Conservation (phyloP, 2,888 invertebrate genomes). For the Amiota mariae region DNA sequence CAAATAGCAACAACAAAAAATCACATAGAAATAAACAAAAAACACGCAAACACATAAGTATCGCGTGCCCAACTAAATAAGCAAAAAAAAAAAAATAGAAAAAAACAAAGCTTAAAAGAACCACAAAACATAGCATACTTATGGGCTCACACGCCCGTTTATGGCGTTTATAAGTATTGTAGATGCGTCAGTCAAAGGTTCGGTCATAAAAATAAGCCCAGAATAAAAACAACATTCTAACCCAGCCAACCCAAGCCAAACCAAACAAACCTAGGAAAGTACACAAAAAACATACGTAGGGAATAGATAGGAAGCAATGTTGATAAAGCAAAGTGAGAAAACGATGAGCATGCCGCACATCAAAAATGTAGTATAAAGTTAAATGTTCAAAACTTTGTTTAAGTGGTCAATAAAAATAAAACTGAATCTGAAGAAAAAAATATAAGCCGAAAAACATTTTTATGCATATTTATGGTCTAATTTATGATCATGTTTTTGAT, state of each 20-base stretch:
- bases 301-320: too few species aligned
- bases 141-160: slow-evolving; percentile 40
- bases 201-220: too few species aligned
- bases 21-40: slow-evolving; percentile 42
- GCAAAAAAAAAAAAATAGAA: slow-evolving; percentile 34
- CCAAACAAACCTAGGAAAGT: too few species aligned
- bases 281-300: too few species aligned
- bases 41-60: slow-evolving; percentile 43
- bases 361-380: not conserved
- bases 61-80: slow-evolving; percentile 50
- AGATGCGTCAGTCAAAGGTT: not conserved
- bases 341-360: too few species aligned
- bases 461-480: not conserved
- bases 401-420: slow-evolving; percentile 51
- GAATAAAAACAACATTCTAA: too few species aligned
- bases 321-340: too few species aligned
- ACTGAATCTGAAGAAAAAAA: slow-evolving; percentile 42
- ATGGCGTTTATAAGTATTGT: slow-evolving; percentile 43
- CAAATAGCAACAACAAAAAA: slow-evolving; percentile 43
- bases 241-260: too few species aligned
- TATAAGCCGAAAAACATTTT: not conserved
- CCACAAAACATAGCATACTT: not conserved
- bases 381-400: slow-evolving; percentile 37
- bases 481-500: too few species aligned
- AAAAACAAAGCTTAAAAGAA: not conserved